phyloP scores from a whole-genome alignment of 2,888 invertebrate genomes.

The Lycia hirtaria region DNA sequence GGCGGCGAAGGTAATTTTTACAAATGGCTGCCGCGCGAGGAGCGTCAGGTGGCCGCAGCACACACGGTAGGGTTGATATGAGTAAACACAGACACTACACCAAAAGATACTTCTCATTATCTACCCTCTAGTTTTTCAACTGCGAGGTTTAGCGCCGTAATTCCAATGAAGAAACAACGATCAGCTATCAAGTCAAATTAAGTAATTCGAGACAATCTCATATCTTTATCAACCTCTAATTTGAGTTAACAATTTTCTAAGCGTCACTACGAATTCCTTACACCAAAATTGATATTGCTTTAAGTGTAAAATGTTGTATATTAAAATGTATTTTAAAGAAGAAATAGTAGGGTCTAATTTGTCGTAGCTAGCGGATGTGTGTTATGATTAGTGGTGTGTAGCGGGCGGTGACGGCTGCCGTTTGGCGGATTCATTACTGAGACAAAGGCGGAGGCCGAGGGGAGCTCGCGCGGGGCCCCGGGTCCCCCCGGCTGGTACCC shows the following conservation, averaged over 20 bases:
- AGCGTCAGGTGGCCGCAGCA: conserved; percentile 62
- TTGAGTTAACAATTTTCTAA: conserved; percentile 76
- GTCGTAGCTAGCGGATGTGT: conserved; percentile 57
- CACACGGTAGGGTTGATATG: conserved; percentile 39
- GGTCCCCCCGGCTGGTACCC: conserved; percentile 39
- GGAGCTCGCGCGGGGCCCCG: conserved; percentile 43
- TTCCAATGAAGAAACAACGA: conserved; percentile 31
- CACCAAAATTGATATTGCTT: neutral
- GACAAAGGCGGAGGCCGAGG: conserved; percentile 68
- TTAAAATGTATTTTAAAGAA: conserved; percentile 32
- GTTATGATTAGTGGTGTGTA: conserved; percentile 70
- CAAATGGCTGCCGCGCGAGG: conserved; percentile 81
- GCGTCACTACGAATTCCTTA: conserved; percentile 69
- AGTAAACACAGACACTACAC: conserved; percentile 21
- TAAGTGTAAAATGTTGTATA: neutral
- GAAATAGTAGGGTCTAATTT: conserved; percentile 57
- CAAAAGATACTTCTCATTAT: conserved; percentile 18
- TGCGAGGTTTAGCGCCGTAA: neutral
- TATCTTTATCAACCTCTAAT: conserved; percentile 71
- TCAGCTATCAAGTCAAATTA: conserved; percentile 48
- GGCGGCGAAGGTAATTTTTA: conserved; percentile 83
- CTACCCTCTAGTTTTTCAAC: conserved; percentile 11
- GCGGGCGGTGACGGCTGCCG: conserved; percentile 71
- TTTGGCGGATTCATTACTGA: conserved; percentile 84
- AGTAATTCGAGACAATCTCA: conserved; percentile 61